These are phyloP conservation scores for Halocynthia roretzi DNA, from an alignment of 23 tunicate genomes.

Conservation along the genomic window DNA sequence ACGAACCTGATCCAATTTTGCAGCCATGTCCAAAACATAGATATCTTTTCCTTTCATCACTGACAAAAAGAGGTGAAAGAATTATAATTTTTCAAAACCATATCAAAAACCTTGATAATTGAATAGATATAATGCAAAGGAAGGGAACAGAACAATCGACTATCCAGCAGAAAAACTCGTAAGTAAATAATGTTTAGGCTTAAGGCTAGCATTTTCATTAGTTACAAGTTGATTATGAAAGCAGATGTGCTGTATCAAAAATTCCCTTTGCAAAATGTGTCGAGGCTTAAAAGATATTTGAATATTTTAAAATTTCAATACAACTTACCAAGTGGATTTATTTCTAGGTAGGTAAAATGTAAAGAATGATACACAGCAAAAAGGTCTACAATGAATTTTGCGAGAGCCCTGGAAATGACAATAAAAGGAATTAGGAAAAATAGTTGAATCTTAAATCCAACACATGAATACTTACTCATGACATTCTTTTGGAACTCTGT, in stretches of 20 bases:
- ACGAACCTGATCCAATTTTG: conserved; percentile 91
- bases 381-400: conserved; percentile 62
- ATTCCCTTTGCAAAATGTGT: no score
- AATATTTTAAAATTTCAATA: neutral
- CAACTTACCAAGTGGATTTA: conserved; percentile 91
- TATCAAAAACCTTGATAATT: no score
- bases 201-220: neutral
- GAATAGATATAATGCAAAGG: no score
- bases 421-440: neutral
- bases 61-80: neutral
- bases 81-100: no score
- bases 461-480: conserved; percentile 31
- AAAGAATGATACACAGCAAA: conserved; percentile 52
- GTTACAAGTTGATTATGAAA: no score
- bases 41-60: conserved; percentile 72
- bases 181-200: neutral
- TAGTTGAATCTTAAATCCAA: neutral
- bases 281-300: neutral
- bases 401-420: conserved; percentile 39
- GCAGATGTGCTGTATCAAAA: no score
- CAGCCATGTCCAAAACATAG: conserved; percentile 92
- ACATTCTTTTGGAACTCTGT: conserved; percentile 36
- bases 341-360: conserved; percentile 94
- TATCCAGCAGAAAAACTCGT: neutral
- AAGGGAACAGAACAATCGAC: neutral